Evolutionary conservation across 2,113 vertebrate genomes (phyloP).

Genomic region (Megalops atlanticus): DNA sequence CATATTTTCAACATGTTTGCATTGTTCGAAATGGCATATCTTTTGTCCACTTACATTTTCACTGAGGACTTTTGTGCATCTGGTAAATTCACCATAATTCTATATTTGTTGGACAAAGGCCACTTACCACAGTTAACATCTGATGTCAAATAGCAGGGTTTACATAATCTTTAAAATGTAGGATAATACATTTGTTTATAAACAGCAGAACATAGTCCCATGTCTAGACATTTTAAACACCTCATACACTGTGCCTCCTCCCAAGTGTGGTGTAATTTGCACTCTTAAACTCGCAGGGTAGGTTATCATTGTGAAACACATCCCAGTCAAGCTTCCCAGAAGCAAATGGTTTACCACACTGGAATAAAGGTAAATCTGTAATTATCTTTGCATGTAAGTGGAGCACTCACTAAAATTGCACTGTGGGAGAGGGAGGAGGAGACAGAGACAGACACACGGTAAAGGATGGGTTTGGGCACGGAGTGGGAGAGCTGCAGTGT

Average conservation of each 20-base stretch:
- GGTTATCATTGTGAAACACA: neutral
- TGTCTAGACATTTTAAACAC: constrained; percentile 20
- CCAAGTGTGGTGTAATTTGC: neutral
- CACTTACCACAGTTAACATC: neutral
- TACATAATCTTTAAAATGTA: neutral
- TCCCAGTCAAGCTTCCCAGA: neutral
- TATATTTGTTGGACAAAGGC: neutral
- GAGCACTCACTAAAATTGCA: neutral
- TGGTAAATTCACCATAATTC: neutral
- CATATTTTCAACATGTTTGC: neutral
- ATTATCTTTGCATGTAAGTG: neutral
- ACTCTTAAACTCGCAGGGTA: neutral
- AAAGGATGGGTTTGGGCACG: neutral
- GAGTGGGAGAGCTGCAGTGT: neutral
- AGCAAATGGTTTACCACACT: neutral
- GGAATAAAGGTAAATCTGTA: neutral
- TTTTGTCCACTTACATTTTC: neutral
- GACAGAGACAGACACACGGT: neutral
- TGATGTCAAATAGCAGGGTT: neutral
- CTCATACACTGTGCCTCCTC: neutral
- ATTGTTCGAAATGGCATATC: neutral
- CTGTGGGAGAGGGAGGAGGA: neutral
- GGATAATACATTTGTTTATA: constrained; percentile 1
- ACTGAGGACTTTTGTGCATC: too few species aligned
- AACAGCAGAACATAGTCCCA: neutral